These are phyloP conservation scores for Neofelis nebulosa DNA, from an alignment of 2,113 vertebrate species.

Conservation along the genomic window DNA sequence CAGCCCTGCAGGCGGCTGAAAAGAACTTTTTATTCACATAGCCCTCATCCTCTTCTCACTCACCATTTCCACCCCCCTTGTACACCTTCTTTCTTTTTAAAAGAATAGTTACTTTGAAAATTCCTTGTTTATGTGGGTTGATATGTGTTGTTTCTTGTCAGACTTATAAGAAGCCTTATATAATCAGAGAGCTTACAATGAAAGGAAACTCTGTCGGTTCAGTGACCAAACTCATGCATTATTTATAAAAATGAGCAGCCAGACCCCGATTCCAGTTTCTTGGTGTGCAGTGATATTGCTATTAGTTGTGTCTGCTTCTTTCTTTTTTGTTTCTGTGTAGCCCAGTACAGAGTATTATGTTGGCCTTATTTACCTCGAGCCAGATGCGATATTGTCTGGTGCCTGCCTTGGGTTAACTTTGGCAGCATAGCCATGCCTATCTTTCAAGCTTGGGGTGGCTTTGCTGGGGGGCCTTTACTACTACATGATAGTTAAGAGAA, in stretches of 20 bases:
- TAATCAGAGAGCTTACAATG: constrained; percentile 60
- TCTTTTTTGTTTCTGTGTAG: constrained; percentile 17
- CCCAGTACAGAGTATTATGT: constrained; percentile 31
- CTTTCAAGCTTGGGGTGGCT: background rate
- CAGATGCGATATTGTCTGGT: background rate
- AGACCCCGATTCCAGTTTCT: constrained; percentile 68
- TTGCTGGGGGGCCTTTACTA: background rate
- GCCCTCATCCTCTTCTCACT: background rate
- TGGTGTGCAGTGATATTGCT: constrained; percentile 64
- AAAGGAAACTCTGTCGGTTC: constrained; percentile 76
- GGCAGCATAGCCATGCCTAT: background rate
- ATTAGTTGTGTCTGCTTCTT: constrained; percentile 49
- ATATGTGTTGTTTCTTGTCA: constrained; percentile 33
- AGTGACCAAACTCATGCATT: constrained; percentile 72
- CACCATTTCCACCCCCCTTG: background rate
- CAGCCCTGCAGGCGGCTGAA: background rate
- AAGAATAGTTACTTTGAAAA: constrained; percentile 39
- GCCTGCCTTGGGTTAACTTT: constrained; percentile 3
- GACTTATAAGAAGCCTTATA: constrained; percentile 64
- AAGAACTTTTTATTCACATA: background rate
- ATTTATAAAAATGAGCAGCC: constrained; percentile 67
- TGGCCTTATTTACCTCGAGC: constrained; percentile 44
- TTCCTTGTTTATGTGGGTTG: constrained; percentile 47
- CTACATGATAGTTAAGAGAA: background rate
- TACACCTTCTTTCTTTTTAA: constrained; percentile 23